These are phyloP conservation scores for Nomada fucata DNA, from an alignment of 2,888 invertebrate species.

Conservation along the genomic window DNA sequence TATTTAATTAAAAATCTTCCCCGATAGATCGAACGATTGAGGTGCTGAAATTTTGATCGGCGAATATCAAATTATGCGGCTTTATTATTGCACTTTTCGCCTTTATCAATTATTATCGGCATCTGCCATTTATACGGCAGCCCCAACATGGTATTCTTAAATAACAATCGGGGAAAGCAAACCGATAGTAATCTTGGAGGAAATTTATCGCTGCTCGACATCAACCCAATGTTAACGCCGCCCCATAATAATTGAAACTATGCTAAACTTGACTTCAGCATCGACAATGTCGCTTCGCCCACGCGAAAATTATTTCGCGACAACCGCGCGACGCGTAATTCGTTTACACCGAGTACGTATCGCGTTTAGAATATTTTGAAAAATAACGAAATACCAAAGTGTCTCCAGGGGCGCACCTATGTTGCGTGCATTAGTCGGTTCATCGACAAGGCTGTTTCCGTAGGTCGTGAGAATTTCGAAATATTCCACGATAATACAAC, in stretches of 20 bases:
- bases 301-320: neutral
- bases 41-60: too few species aligned
- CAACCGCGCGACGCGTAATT: neutral
- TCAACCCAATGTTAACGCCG: neutral
- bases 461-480: slow-evolving; percentile 57
- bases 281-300: too few species aligned
- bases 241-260: neutral
- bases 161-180: neutral
- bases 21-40: too few species aligned
- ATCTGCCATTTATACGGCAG: neutral
- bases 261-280: too few species aligned
- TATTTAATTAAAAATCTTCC: neutral
- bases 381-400: neutral
- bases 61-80: too few species aligned
- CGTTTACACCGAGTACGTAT: neutral
- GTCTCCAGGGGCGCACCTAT: neutral
- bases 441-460: slow-evolving; percentile 22
- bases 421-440: neutral
- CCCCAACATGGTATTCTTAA: neutral
- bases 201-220: neutral
- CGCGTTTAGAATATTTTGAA: neutral
- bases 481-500: slow-evolving; percentile 52
- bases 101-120: neutral
- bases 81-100: too few species aligned
- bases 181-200: neutral